Evolutionary conservation across 2,888 invertebrate species (phyloP).

Genomic region (Diarsia brunnea): DNA sequence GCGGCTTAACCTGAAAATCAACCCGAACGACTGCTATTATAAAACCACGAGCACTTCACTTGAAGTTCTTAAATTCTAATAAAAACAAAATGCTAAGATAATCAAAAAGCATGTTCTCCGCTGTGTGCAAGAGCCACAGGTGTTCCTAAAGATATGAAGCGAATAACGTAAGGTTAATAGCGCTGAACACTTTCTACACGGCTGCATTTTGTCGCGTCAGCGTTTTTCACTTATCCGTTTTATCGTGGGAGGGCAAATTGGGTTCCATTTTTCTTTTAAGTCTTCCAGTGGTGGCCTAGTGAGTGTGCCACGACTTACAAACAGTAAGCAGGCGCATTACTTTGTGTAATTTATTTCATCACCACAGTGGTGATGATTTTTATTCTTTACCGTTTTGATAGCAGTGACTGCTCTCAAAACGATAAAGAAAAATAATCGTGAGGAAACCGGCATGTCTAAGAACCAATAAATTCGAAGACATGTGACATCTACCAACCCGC

Average conservation of each 20-base stretch:
- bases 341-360: no score
- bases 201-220: slow-evolving; percentile 31
- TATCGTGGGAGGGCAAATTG: background rate
- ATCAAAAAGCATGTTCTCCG: background rate
- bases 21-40: no score
- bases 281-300: background rate
- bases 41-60: background rate
- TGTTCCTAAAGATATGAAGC: slow-evolving; percentile 25
- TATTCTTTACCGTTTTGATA: no score
- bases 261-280: background rate
- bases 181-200: slow-evolving; percentile 28
- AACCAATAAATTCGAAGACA: no score
- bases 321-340: no score
- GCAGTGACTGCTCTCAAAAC: no score
- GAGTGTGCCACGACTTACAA: no score
- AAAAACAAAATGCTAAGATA: background rate
- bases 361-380: no score
- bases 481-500: no score
- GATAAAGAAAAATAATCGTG: no score
- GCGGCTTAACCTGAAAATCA: no score
- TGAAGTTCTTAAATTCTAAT: background rate
- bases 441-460: no score
- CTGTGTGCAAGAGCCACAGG: slow-evolving; percentile 33
- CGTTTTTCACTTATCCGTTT: slow-evolving; percentile 28
- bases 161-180: slow-evolving; percentile 23